phyloP scores from a whole-genome alignment of 2,888 invertebrate genomes.

The Erpobdella octoculata region DNA sequence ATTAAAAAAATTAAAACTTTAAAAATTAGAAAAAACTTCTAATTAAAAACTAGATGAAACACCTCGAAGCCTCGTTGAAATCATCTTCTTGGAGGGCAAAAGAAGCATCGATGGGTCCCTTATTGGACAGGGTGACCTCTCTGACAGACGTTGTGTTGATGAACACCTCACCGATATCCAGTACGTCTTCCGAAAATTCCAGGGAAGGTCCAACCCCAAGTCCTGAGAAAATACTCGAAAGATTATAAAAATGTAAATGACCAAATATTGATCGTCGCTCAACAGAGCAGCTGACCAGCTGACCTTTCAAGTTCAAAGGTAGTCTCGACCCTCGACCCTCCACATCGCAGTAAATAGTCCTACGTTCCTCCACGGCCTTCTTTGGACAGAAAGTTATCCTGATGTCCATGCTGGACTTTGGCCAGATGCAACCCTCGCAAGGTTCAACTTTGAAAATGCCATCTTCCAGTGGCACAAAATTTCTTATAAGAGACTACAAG shows the following conservation, averaged over 20 bases:
- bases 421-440: conserved; percentile 52
- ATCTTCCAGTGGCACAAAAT: too few relatives aligned
- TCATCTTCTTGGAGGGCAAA: conserved; percentile 10
- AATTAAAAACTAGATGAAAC: too few relatives aligned
- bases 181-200: conserved; percentile 47
- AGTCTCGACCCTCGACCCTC: conserved; percentile 51
- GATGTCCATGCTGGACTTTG: conserved; percentile 49
- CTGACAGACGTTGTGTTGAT: conserved; percentile 50
- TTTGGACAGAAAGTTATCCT: conserved; percentile 50
- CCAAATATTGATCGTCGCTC: background rate
- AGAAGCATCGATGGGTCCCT: conserved; percentile 51
- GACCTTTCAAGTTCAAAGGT: conserved; percentile 44
- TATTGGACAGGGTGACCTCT: conserved; percentile 51
- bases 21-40: background rate
- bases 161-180: conserved; percentile 52
- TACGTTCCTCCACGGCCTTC: conserved; percentile 47
- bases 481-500: too few relatives aligned
- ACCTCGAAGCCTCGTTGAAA: too few relatives aligned
- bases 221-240: conserved; percentile 40
- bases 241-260: background rate
- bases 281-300: background rate
- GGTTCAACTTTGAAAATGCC: conserved; percentile 49
- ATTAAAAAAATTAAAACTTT: background rate
- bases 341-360: conserved; percentile 51
- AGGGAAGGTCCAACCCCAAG: conserved; percentile 52